A percentile compares a stretch with the other conserved stretches of the same genome.
Conservation (phyloP, 2,888 invertebrate genomes). For the Desoria tigrina region DNA sequence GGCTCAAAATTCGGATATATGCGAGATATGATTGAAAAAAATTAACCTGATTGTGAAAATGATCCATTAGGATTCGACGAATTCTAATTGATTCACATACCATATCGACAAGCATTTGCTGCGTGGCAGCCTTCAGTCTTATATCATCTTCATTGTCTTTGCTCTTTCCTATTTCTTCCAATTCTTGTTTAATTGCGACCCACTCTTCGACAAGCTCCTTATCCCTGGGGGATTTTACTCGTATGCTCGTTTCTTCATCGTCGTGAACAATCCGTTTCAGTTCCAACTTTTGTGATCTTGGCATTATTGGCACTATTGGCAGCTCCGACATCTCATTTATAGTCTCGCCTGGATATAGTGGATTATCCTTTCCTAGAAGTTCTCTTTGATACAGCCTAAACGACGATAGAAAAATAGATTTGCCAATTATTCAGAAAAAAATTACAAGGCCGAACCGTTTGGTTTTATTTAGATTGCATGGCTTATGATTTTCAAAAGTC, state of each 20-base stretch:
- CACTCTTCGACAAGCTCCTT: slow-evolving; percentile 27
- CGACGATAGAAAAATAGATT: no score
- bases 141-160: slow-evolving; percentile 20
- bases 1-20: no score
- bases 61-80: background rate
- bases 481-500: no score
- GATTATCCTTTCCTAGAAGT: background rate
- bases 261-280: slow-evolving; percentile 26
- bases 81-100: no score
- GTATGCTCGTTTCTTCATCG: slow-evolving; percentile 12
- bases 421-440: no score
- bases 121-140: slow-evolving; percentile 28
- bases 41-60: no score
- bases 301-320: no score
- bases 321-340: background rate
- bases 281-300: slow-evolving; percentile 6
- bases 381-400: background rate
- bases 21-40: no score
- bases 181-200: slow-evolving; percentile 20
- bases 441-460: no score
- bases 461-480: no score
- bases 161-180: slow-evolving; percentile 3
- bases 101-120: slow-evolving; percentile 29
- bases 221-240: slow-evolving; percentile 25
- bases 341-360: background rate